Evolutionary conservation across 2,888 invertebrate species (phyloP).

Genomic region (Drosophila setosimentum): DNA sequence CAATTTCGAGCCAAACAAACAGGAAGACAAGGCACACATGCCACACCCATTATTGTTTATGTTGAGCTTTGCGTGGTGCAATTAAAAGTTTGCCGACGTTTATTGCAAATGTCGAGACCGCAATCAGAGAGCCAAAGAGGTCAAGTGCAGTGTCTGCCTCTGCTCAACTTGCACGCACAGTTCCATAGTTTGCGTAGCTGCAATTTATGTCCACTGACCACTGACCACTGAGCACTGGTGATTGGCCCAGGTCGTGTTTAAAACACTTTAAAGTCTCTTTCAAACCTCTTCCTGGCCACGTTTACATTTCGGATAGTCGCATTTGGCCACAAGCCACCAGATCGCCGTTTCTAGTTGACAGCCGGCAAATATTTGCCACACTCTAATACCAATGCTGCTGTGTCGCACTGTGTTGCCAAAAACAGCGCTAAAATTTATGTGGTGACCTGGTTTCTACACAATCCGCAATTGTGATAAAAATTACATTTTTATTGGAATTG

Average conservation of each 20-base stretch:
- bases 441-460: conserved; percentile 57
- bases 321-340: conserved; percentile 55
- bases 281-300: conserved; percentile 1
- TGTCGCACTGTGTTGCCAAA: conserved; percentile 17
- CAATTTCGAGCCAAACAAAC: conserved; percentile 59
- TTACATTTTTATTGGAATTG: not conserved
- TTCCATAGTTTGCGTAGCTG: conserved; percentile 42
- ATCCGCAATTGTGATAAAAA: conserved; percentile 5
- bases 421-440: conserved; percentile 63
- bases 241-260: conserved; percentile 59
- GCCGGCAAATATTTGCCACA: conserved; percentile 60
- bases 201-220: conserved; percentile 47
- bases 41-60: conserved; percentile 32
- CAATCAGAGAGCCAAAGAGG: conserved; percentile 66
- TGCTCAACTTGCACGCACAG: not conserved
- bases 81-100: conserved; percentile 73
- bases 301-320: conserved; percentile 13
- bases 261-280: conserved; percentile 31
- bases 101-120: conserved; percentile 72
- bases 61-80: conserved; percentile 48
- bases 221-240: conserved; percentile 19
- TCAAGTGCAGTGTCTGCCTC: conserved; percentile 62
- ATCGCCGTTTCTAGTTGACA: conserved; percentile 31
- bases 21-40: conserved; percentile 29
- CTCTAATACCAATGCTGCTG: conserved; percentile 26